Base-by-base conservation (phyloP, 2,113 vertebrate species). In the Ceratotherium simum region DNA sequence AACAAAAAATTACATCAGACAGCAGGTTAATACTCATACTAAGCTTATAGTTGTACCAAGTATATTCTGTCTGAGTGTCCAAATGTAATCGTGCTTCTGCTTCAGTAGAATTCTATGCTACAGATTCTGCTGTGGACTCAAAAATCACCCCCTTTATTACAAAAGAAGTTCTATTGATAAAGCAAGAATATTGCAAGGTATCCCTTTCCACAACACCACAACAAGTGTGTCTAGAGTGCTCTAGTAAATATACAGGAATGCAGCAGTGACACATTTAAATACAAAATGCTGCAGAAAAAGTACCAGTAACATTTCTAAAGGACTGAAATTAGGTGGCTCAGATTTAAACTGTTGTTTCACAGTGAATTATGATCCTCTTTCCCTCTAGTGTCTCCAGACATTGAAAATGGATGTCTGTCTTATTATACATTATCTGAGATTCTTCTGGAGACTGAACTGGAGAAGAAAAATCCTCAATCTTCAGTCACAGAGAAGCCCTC, bases 361-460 rank as follows among this genome's bases (percentile, higher is more conserved):
- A 75, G 13, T 76, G 89, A 98, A 85, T 85, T 97, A 90, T 67
- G 46, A 70, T n/a, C 51, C 39, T 20, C 64, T 92, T 94, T 58
- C n/a, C 79, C 51, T 97, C 76, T 14, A 92, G 58, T 64, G 29
- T 5, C 91, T 96, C 65, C 72, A n/a, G 80, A 79, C 29, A 17
- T 96, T 85, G 27, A 78, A 97, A 96, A 27, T 78, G 13, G 8
- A 95, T 95, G 46, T 84, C 80, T 78, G 3, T 80, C 58, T 97
- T 97, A 67, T 82, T 72, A 84, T 17, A 46, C 60, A n/a, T 60
- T 72, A 79, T 95, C 78, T 94, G 56, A 96, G 80, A 97, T 70
- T 75, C 88, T 97, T 81, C 3, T 87, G 88, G 90, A 95, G 33
- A 95, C 89, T 78, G 96, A 98, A 98, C 27, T 67, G 36, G 33